phyloP scores from a whole-genome alignment of 2,797 vertebrate species.

The Pseudomugil tenellus region DNA sequence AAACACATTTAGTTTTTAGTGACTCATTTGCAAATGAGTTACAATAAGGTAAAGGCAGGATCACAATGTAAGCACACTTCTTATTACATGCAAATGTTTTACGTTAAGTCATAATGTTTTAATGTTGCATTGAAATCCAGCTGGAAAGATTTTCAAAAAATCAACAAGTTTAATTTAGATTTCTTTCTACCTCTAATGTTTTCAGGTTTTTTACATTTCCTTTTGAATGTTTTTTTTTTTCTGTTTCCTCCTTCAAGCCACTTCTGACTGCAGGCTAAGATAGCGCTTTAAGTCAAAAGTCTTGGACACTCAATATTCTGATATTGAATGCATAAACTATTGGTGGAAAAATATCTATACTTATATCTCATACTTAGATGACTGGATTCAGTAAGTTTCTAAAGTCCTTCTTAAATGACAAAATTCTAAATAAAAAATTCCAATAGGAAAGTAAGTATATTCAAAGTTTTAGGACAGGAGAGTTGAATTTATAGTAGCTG shows the following conservation, averaged over 20 bases:
- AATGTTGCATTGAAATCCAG: neutral
- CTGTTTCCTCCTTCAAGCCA: too few relatives aligned
- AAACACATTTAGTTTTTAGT: neutral
- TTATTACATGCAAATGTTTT: neutral
- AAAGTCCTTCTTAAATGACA: neutral
- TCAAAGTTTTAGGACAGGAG: constrained; percentile 8
- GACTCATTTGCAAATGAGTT: neutral
- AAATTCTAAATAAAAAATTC: neutral
- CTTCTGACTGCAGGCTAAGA: too few relatives aligned
- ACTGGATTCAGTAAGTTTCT: neutral
- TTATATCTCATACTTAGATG: too few relatives aligned
- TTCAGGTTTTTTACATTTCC: too few relatives aligned
- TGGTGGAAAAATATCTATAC: too few relatives aligned
- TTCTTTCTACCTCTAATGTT: too few relatives aligned
- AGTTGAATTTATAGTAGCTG: constrained; percentile 39
- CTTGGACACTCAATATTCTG: too few relatives aligned
- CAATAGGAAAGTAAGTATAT: neutral
- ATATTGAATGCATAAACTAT: too few relatives aligned
- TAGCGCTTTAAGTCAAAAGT: too few relatives aligned
- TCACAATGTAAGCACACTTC: neutral
- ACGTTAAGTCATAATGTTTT: neutral
- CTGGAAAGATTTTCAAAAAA: neutral
- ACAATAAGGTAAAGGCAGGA: neutral
- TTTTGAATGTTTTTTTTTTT: too few relatives aligned
- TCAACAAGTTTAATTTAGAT: neutral